Conservation (phyloP, 1,140 invertebrate species). For the Papilio aristodemus region DNA sequence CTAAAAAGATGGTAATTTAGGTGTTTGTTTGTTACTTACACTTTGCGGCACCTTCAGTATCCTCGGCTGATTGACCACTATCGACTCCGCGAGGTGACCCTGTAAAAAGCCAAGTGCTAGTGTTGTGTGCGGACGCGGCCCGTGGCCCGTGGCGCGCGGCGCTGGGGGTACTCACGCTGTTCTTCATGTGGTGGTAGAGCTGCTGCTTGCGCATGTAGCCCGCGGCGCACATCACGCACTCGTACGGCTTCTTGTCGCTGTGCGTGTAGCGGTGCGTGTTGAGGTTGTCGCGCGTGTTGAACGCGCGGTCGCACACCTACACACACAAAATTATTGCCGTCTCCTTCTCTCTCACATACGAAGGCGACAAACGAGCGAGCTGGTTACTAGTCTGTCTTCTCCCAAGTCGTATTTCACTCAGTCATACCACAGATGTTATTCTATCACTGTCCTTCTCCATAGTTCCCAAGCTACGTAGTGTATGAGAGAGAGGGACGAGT, state of each 20-base stretch:
- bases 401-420: too few relatives aligned
- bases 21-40: conserved; percentile 42
- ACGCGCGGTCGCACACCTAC: conserved; percentile 91
- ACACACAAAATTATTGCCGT: conserved; percentile 11
- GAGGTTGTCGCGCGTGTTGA: conserved; percentile 90
- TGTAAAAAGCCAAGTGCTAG: too few relatives aligned
- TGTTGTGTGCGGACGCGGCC: too few relatives aligned
- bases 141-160: too few relatives aligned
- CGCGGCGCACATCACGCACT: conserved; percentile 89
- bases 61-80: conserved; percentile 89
- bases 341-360: not conserved
- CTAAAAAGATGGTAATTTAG: too few relatives aligned
- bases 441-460: too few relatives aligned
- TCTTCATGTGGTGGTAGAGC: conserved; percentile 89
- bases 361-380: too few relatives aligned
- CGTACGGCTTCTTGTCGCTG: conserved; percentile 92
- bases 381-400: too few relatives aligned
- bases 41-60: conserved; percentile 72
- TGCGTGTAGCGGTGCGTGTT: conserved; percentile 92
- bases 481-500: too few relatives aligned
- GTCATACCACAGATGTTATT: too few relatives aligned
- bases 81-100: conserved; percentile 88
- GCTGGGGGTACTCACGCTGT: conserved; percentile 55
- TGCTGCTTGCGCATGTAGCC: conserved; percentile 92
- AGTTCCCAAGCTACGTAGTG: too few relatives aligned